Base-by-base conservation (phyloP, 2,888 invertebrate genomes). In the Sarcophaga carnaria region DNA sequence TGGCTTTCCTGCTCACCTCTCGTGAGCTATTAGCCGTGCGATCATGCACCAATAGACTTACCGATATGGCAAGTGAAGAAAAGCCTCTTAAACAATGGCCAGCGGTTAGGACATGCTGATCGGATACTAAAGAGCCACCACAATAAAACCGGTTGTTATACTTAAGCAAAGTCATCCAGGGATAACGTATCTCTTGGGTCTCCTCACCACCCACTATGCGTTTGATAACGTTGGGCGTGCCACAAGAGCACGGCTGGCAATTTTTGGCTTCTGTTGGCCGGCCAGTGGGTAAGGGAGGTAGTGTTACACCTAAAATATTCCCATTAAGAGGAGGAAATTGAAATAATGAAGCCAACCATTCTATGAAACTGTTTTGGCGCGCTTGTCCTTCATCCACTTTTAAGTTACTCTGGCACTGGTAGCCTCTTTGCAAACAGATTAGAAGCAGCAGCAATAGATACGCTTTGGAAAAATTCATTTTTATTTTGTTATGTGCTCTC, bases 171-270 rank as follows among this genome's bases (percentile, higher is more conserved):
- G 95, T 95, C 95, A 97, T 96, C 93, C 93, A 97, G 1, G 97
- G 96, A 83, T 93, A 93, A 92, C 96, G 96, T 91, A 96, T 95
- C 47, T 96, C 95, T 92, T 95, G 94, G 0, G 97, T 96, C 92
- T 96, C 96, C 71, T 95, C 94, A 0, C 97, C 97, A 1, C 97
- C 97, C 0, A 97, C 96, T 84, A 97, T 97, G 74, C 97, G 95
- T 66, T 96, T 95, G 1, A 91, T 89, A 6, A 95, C 96, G 85
- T 96, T 96, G 1, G 96, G 94, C 83, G 96, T 93, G 4, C 97
- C 97, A 89, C 97, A 97, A 90, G 94, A 89, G 62, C 92, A 93
- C 10, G 90, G 89, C 0, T 90, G 49, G 47, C 92, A 93, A 10
- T 90, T 85, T 71, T 90, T 90, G 14, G 90, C 88, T 2, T 91